A percentile compares a stretch with the other conserved stretches of the same genome.
Conservation (phyloP, 2,113 vertebrate species). For the Bettongia penicillata region DNA sequence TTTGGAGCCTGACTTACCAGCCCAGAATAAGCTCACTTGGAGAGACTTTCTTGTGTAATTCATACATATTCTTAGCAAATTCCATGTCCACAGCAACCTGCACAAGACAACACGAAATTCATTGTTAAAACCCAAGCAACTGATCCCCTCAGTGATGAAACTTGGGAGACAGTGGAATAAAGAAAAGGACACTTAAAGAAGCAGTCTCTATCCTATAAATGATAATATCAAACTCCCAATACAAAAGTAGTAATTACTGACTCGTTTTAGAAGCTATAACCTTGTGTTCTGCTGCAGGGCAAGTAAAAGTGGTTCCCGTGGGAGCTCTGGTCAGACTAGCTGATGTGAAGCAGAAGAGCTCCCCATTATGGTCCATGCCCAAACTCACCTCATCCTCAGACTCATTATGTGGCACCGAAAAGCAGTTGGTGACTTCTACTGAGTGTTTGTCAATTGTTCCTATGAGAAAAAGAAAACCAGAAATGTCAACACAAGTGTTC, state of each 20-base stretch:
- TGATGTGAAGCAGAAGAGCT: fast-evolving
- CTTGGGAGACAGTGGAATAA: conserved; percentile 23
- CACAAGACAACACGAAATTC: conserved; percentile 12
- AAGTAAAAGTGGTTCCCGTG: background rate
- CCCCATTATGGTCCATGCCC: background rate
- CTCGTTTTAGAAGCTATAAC: background rate
- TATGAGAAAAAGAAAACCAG: conserved; percentile 70
- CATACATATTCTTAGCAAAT: conserved; percentile 99
- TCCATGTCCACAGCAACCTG: conserved; percentile 99
- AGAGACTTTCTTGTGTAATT: conserved; percentile 97
- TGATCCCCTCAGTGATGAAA: background rate
- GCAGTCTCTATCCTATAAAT: background rate
- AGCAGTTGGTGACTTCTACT: conserved; percentile 98
- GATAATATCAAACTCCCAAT: background rate
- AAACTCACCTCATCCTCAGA: conserved; percentile 95
- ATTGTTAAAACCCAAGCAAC: background rate
- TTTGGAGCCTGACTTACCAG: conserved; percentile 85
- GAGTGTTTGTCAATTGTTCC: conserved; percentile 96
- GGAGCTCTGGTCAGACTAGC: background rate
- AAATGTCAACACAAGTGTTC: background rate
- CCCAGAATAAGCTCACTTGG: conserved; percentile 97
- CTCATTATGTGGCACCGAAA: conserved; percentile 99
- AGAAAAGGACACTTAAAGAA: background rate
- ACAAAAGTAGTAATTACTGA: background rate
- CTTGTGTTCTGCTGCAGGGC: fast-evolving